Evolutionary conservation across 2,888 invertebrate genomes (phyloP).

Genomic region (Auanema sp.): DNA sequence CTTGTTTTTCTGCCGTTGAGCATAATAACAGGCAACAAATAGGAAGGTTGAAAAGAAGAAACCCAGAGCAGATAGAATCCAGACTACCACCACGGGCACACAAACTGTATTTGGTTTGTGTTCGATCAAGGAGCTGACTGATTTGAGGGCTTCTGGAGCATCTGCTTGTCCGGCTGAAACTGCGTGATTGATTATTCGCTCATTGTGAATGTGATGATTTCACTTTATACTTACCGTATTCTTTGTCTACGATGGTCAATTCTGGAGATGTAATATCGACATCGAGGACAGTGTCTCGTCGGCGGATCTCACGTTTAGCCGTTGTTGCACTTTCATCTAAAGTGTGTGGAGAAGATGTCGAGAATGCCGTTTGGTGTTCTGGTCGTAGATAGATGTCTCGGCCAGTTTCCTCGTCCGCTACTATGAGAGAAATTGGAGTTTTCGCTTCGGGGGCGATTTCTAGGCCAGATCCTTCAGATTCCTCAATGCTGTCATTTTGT

Average conservation of each 20-base stretch:
- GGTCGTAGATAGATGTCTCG: slow-evolving; percentile 15
- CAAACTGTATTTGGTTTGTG: slow-evolving; percentile 29
- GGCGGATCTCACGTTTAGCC: slow-evolving; percentile 34
- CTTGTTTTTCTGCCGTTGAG: slow-evolving; percentile 31
- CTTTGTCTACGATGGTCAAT: slow-evolving; percentile 56
- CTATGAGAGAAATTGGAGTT: slow-evolving; percentile 16
- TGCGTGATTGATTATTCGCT: background rate
- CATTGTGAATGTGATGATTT: background rate
- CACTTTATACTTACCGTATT: slow-evolving; percentile 35
- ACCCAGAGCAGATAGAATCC: slow-evolving; percentile 39
- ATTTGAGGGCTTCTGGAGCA: slow-evolving; percentile 7
- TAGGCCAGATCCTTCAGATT: slow-evolving; percentile 24
- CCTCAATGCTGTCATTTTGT: slow-evolving; percentile 17
- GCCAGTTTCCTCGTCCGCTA: slow-evolving; percentile 10
- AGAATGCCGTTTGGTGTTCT: slow-evolving; percentile 6
- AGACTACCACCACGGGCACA: slow-evolving; percentile 39
- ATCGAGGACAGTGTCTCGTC: slow-evolving; percentile 48
- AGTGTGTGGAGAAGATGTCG: slow-evolving; percentile 14
- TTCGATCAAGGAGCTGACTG: slow-evolving; percentile 11
- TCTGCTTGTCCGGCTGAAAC: background rate
- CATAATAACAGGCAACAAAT: slow-evolving; percentile 37
- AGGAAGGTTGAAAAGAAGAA: slow-evolving; percentile 40
- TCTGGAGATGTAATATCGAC: slow-evolving; percentile 60
- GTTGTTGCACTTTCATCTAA: slow-evolving; percentile 19
- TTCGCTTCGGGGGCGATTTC: slow-evolving; percentile 2